phyloP scores from a whole-genome alignment of 2,888 invertebrate genomes.

The Laspeyria flexula region DNA sequence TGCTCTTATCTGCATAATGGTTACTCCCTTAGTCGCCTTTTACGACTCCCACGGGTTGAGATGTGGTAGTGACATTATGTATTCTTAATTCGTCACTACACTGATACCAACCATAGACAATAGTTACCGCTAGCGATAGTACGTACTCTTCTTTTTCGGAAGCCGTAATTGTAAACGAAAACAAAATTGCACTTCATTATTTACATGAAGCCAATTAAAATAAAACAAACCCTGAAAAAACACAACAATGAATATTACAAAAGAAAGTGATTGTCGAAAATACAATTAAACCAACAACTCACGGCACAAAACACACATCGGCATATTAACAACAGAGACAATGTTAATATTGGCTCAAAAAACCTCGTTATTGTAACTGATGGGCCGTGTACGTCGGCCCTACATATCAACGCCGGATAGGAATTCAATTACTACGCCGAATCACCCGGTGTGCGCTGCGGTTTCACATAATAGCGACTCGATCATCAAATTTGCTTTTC shows the following conservation, averaged over 20 bases:
- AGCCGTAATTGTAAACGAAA: no score
- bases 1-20: no score
- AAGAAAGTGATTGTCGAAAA: neutral
- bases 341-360: slow-evolving; percentile 28
- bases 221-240: neutral
- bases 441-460: slow-evolving; percentile 42
- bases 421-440: slow-evolving; percentile 50
- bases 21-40: no score
- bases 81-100: no score
- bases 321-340: slow-evolving; percentile 8
- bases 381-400: slow-evolving; percentile 27
- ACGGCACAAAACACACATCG: neutral
- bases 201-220: no score
- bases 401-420: slow-evolving; percentile 41
- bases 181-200: no score
- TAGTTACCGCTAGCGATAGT: no score
- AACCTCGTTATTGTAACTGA: slow-evolving; percentile 30
- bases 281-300: neutral
- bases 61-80: no score
- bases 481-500: slow-evolving; percentile 23
- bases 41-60: no score
- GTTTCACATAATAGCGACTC: slow-evolving; percentile 37
- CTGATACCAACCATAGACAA: no score
- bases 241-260: neutral
- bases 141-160: no score